phyloP scores from a whole-genome alignment of 53 echinoderm and acorn worm genomes.

The Apostichopus leukothele region DNA sequence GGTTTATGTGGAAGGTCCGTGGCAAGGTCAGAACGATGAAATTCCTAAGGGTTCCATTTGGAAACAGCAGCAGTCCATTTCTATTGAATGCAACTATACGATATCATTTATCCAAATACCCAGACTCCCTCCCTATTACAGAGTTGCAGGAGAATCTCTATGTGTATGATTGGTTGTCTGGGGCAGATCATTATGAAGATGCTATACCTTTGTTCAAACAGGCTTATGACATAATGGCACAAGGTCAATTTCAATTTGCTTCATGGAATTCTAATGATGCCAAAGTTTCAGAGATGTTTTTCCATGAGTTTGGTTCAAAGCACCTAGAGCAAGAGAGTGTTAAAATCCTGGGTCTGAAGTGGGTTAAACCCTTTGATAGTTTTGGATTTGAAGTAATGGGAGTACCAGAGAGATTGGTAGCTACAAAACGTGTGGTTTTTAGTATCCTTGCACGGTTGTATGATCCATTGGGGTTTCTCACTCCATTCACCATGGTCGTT shows the following conservation, averaged over 20 bases:
- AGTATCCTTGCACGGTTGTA: conserved; percentile 8
- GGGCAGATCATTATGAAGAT: conserved; percentile 48
- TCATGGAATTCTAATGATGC: conserved; percentile 27
- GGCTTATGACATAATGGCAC: conserved; percentile 28
- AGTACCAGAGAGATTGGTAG: conserved; percentile 13
- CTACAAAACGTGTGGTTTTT: conserved; percentile 3
- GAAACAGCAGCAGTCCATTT: conserved; percentile 8
- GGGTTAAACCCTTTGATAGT: conserved; percentile 18
- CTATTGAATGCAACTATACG: conserved; percentile 16
- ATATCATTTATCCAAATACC: conserved; percentile 11
- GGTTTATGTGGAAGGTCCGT: neutral
- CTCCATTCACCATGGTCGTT: conserved; percentile 33
- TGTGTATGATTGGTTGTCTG: too few species aligned
- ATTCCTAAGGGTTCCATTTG: too few species aligned
- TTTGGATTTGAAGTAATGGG: conserved; percentile 2
- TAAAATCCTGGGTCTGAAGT: conserved; percentile 13
- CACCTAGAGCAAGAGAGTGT: conserved; percentile 10
- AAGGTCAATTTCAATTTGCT: conserved; percentile 33
- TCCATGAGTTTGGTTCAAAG: conserved; percentile 31
- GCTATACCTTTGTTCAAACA: conserved; percentile 18
- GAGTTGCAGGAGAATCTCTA: conserved; percentile 46
- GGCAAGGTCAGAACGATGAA: conserved; percentile 41
- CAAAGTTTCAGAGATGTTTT: conserved; percentile 8
- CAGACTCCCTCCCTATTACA: neutral
- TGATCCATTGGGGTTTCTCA: too few species aligned